Base-by-base conservation (phyloP, 2,888 invertebrate species). In the Mylabris sibirica region DNA sequence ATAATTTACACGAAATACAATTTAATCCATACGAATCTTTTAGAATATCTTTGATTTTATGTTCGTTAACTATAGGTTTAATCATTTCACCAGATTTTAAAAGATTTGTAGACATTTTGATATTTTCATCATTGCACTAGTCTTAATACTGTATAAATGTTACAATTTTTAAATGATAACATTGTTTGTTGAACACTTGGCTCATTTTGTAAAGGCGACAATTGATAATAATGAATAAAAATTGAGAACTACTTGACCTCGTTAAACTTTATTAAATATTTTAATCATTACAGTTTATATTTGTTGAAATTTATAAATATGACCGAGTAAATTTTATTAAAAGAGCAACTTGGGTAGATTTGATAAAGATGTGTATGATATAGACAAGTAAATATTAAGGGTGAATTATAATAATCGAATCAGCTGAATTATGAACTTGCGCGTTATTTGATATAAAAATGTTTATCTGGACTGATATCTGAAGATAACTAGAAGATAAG, bases 21-120 rank as follows among this genome's bases (percentile, higher is more conserved):
- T 87, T 85, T 30, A 93, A 84, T 1, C 91, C 92, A 80, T 91
- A 94, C 0, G 91, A 84, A 4, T 88, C 82, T 67, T 87, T 84
- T 0, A 88, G 86, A 1, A 93, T 81, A 0, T 87, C 82, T 65
- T 86, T 85, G 0, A 89, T 90, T 0, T 82, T 83, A 0, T 89
- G 87, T 6, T 86, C 80, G 73, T 87, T 86, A 35, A 91, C 85
- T 30, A 83, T 79, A 0, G 92, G 91, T 17, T 87, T 86, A 73
- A 91, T 90, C 11, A 84, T 82, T 72, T 87, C 84, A 0, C 89
- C 90, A 0, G 90, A 89, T 73, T 87, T 53, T 53, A 53, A 53
- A 4, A 22, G 24, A 53, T 53, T 53, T 11, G 3, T 12, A 30
- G n/a, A 30, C 30, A 30, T 30, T 30, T 17, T 6, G 26, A 6